Conservation (phyloP, 2,113 vertebrate species). For the Mystacornis crossleyi region DNA sequence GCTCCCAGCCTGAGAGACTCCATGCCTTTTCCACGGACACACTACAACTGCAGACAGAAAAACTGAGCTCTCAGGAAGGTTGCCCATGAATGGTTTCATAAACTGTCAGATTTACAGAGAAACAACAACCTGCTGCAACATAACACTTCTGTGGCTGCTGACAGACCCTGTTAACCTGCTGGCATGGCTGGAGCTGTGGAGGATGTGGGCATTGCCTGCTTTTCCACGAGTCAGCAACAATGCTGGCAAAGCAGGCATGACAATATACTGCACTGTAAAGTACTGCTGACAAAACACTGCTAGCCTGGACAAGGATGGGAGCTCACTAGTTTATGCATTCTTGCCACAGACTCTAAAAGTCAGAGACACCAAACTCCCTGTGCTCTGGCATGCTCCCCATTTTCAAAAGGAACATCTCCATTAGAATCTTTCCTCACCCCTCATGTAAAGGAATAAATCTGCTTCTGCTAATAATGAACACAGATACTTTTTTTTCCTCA, state of each 20-base stretch:
- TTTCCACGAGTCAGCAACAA: not conserved
- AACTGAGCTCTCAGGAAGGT: rapidly evolving
- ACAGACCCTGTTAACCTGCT: not conserved
- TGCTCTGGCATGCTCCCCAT: not conserved
- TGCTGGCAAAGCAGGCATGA: not conserved
- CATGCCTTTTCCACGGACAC: not conserved
- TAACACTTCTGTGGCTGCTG: not conserved
- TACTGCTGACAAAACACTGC: not conserved
- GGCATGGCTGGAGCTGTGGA: not conserved
- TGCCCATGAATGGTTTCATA: not conserved
- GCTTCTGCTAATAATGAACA: not conserved
- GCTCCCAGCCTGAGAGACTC: not conserved
- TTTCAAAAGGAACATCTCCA: not conserved
- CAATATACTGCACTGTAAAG: not conserved
- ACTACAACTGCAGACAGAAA: not conserved
- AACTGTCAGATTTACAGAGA: not conserved
- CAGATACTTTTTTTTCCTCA: not conserved
- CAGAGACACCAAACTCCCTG: not conserved
- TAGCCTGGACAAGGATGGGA: not conserved
- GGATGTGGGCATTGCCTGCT: not conserved
- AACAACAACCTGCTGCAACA: not conserved
- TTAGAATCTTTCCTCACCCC: not conserved
- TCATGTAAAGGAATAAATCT: not conserved
- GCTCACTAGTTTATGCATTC: not conserved
- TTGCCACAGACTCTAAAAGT: not conserved